Conservation (phyloP, 2,888 invertebrate species). For the Pycnomerus fuliginosus region DNA sequence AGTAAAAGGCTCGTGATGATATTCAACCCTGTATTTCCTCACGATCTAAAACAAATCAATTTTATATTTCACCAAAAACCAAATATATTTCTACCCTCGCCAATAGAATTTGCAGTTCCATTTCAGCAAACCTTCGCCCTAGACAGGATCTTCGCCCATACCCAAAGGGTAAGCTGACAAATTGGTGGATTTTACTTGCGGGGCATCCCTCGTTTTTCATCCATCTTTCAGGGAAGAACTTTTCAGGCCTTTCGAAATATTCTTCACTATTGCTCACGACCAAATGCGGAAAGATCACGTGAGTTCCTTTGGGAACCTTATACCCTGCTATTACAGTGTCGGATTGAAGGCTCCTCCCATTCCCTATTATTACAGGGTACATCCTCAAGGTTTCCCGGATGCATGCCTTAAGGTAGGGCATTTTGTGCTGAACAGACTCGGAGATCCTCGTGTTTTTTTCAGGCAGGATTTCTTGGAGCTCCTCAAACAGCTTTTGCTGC, state of each 20-base stretch:
- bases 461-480: slow-evolving; percentile 62
- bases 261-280: slow-evolving; percentile 71
- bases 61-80: slow-evolving; percentile 1
- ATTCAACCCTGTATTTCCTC: slow-evolving; percentile 68
- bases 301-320: slow-evolving; percentile 77
- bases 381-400: slow-evolving; percentile 79
- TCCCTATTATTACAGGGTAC: slow-evolving; percentile 79
- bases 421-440: slow-evolving; percentile 61
- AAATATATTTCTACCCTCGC: slow-evolving; percentile 61
- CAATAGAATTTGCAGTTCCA: slow-evolving; percentile 71
- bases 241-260: slow-evolving; percentile 70
- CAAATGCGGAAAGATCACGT: slow-evolving; percentile 77
- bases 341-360: slow-evolving; percentile 73
- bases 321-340: slow-evolving; percentile 77
- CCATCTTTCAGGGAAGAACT: slow-evolving; percentile 79
- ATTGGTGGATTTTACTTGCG: slow-evolving; percentile 67
- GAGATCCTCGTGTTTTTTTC: slow-evolving; percentile 57
- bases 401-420: slow-evolving; percentile 73
- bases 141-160: slow-evolving; percentile 76
- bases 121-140: slow-evolving; percentile 79
- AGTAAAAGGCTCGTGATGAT: slow-evolving; percentile 65
- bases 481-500: slow-evolving; percentile 64
- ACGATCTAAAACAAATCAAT: slow-evolving; percentile 61
- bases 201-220: slow-evolving; percentile 57
- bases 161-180: slow-evolving; percentile 74